Percentiles rank a stretch among this genome's conserved stretches.
Conservation (phyloP, 1,140 invertebrate genomes). For the Neodiprion virginianus region DNA sequence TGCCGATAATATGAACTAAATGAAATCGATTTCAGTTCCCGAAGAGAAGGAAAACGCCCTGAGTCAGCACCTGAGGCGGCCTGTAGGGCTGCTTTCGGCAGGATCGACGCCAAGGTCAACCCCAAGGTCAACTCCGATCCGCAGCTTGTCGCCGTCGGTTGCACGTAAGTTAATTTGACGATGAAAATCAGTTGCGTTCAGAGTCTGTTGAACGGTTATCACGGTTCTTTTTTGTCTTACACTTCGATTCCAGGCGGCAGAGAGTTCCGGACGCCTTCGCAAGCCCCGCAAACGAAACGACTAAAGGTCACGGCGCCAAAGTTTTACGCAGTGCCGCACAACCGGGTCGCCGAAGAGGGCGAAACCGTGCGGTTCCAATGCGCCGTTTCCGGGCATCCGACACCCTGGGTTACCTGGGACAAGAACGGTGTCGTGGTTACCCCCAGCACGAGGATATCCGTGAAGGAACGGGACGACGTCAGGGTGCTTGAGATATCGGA, state of each 20-base stretch:
- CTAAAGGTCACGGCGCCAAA: slow-evolving; percentile 69
- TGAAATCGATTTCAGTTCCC: slow-evolving; percentile 65
- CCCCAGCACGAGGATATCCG: slow-evolving; percentile 69
- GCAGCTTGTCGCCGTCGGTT: slow-evolving; percentile 69
- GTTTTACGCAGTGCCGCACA: slow-evolving; percentile 88
- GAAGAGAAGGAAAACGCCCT: slow-evolving; percentile 81
- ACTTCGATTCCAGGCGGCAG: slow-evolving; percentile 39
- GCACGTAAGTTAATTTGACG: slow-evolving; percentile 36
- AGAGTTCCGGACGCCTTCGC: slow-evolving; percentile 43
- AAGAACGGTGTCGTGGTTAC: slow-evolving; percentile 75
- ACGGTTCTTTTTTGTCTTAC: background rate
- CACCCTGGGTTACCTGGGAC: slow-evolving; percentile 82
- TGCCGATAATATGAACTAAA: background rate
- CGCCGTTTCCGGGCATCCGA: slow-evolving; percentile 77
- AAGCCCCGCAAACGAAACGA: slow-evolving; percentile 34
- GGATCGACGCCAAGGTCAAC: slow-evolving; percentile 77
- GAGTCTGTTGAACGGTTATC: slow-evolving; percentile 15
- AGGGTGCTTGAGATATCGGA: slow-evolving; percentile 80
- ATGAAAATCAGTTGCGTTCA: slow-evolving; percentile 7
- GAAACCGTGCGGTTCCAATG: slow-evolving; percentile 83
- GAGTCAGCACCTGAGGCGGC: slow-evolving; percentile 70
- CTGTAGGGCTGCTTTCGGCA: slow-evolving; percentile 69
- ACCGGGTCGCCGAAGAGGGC: slow-evolving; percentile 82
- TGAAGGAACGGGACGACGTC: slow-evolving; percentile 79
- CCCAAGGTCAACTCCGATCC: slow-evolving; percentile 72